Conservation (phyloP, 2,888 invertebrate genomes). For the Lamellibrachia columna region DNA sequence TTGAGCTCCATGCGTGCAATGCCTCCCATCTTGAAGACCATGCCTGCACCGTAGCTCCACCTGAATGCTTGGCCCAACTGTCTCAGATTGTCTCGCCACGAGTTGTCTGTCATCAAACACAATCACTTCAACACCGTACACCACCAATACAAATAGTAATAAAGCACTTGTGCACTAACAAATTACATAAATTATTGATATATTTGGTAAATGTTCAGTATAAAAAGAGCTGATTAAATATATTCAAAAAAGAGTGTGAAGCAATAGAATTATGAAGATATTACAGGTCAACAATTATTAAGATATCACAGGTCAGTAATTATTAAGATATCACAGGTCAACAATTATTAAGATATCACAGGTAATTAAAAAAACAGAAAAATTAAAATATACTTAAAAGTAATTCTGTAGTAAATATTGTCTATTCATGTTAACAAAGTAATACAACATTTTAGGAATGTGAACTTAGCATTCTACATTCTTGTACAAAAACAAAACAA, state of each 20-base stretch:
- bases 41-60: slow-evolving; percentile 82
- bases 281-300: too few relatives aligned
- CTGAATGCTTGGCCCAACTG: slow-evolving; percentile 63
- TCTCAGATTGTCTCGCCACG: not conserved
- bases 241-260: too few relatives aligned
- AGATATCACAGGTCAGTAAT: too few relatives aligned
- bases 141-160: not conserved
- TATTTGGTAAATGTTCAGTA: too few relatives aligned
- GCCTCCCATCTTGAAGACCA: slow-evolving; percentile 84
- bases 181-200: too few relatives aligned
- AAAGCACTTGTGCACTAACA: not conserved
- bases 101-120: not conserved
- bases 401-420: too few relatives aligned
- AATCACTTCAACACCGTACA: slow-evolving; percentile 25
- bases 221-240: too few relatives aligned
- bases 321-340: too few relatives aligned
- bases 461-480: not conserved
- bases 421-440: not conserved
- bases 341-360: too few relatives aligned
- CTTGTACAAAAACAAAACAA: not conserved
- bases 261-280: too few relatives aligned
- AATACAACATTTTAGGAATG: not conserved
- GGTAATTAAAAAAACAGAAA: too few relatives aligned
- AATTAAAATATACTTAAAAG: too few relatives aligned
- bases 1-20: slow-evolving; percentile 94